These are phyloP conservation scores for Lophura nycthemera DNA, from an alignment of 2,113 vertebrate genomes.

Conservation along the genomic window DNA sequence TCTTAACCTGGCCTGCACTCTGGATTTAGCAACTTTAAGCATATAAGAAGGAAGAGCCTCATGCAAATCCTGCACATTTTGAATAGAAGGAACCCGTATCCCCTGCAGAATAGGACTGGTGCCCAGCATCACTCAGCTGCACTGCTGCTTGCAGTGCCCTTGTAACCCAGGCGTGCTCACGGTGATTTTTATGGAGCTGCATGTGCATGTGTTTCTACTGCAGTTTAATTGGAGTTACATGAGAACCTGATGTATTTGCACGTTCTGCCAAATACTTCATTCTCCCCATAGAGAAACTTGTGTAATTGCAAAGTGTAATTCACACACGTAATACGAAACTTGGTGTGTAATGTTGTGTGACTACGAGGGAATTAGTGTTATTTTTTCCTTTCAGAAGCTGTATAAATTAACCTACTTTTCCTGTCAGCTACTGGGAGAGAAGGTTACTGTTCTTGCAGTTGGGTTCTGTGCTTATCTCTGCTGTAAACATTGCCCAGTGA, in stretches of 20 bases:
- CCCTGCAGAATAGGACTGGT: too few species aligned
- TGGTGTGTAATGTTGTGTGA: constrained; percentile 24
- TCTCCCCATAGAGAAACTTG: constrained; percentile 1
- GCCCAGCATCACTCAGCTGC: not conserved
- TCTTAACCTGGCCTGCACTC: rapidly evolving
- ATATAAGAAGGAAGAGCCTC: not conserved
- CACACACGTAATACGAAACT: not conserved
- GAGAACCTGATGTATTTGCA: not conserved
- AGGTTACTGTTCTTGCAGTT: not conserved
- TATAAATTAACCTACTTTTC: constrained; percentile 38
- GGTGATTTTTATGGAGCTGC: not conserved
- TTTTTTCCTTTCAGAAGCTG: constrained; percentile 3
- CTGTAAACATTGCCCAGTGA: not conserved
- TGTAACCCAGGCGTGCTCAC: not conserved
- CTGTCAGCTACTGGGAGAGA: not conserved
- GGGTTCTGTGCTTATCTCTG: not conserved
- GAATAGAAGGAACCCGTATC: not conserved
- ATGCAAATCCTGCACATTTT: not conserved
- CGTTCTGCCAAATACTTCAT: not conserved
- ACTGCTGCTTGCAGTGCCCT: not conserved
- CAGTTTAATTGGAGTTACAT: not conserved
- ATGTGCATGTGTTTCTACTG: not conserved
- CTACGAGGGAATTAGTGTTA: constrained; percentile 2
- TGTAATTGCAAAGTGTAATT: not conserved
- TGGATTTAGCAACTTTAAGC: not conserved